Conservation (phyloP, 2,797 vertebrate genomes). For the Cynodonichthys magdalenae region DNA sequence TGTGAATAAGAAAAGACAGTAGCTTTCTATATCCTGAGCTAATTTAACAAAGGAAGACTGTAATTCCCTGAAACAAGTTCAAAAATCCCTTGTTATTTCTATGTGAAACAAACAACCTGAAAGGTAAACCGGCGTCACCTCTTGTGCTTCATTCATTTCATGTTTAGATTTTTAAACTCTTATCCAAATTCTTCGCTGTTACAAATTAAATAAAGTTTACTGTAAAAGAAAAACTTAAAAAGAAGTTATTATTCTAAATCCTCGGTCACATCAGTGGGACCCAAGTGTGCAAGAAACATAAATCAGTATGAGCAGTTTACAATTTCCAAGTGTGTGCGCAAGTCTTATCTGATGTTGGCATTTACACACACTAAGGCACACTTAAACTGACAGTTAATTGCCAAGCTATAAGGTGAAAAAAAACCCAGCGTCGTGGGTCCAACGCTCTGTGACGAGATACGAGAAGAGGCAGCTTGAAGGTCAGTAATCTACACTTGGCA, state of each 20-base stretch:
- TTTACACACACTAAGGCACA: conserved; percentile 74
- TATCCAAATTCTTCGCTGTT: conserved; percentile 29
- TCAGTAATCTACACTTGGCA: conserved; percentile 66
- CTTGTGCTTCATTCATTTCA: conserved; percentile 25
- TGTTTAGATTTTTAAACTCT: conserved; percentile 6
- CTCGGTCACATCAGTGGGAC: conserved; percentile 27
- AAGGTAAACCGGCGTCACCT: conserved; percentile 43
- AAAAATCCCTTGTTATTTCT: conserved; percentile 75
- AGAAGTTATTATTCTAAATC: conserved; percentile 2
- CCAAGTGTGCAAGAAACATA: conserved; percentile 9
- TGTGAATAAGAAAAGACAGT: conserved; percentile 52
- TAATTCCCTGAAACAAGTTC: conserved; percentile 79
- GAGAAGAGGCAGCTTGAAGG: conserved; percentile 62
- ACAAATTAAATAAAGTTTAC: conserved; percentile 1
- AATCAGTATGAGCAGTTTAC: conserved; percentile 10
- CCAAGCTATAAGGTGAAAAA: conserved; percentile 6
- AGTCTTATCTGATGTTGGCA: conserved; percentile 43
- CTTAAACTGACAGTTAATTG: conserved; percentile 39
- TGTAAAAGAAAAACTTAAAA: neutral
- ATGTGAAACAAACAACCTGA: conserved; percentile 57
- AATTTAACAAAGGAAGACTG: conserved; percentile 79
- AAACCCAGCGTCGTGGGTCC: conserved; percentile 22
- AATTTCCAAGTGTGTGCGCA: conserved; percentile 18
- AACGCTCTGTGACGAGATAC: conserved; percentile 46
- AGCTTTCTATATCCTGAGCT: conserved; percentile 78